A percentile compares a stretch with the other conserved stretches of the same genome.
Evolutionary conservation across 2,888 invertebrate species (phyloP).

Genomic region (Drosophila imparisetae): DNA sequence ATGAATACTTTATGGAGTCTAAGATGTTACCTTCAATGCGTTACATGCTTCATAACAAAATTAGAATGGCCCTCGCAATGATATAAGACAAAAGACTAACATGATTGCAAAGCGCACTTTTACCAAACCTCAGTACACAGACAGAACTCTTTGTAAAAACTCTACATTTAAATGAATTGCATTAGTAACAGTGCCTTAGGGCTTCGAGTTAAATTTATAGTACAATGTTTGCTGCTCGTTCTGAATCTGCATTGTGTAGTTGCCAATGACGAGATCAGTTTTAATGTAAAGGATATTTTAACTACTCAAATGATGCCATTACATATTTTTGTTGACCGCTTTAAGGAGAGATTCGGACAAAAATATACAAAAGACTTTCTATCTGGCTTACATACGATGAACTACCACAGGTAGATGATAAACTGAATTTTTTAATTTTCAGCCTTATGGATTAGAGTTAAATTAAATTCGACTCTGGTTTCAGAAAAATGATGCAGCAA

Average conservation of each 20-base stretch:
- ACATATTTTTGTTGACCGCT: conserved; percentile 28
- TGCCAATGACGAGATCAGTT: conserved; percentile 14
- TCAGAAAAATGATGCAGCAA: conserved; percentile 57
- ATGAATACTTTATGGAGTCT: not conserved
- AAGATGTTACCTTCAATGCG: not conserved
- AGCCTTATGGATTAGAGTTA: not conserved
- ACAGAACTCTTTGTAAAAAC: conserved; percentile 7
- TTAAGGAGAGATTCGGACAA: not conserved
- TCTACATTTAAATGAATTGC: conserved; percentile 4
- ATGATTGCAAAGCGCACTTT: not conserved
- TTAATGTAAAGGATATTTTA: conserved; percentile 50
- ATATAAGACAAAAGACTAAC: not conserved
- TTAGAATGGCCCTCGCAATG: not conserved
- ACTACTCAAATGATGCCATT: conserved; percentile 46
- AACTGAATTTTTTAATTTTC: not conserved
- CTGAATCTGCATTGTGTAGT: not conserved
- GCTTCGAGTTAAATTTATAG: not conserved
- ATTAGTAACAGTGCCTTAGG: not conserved
- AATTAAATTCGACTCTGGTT: not conserved
- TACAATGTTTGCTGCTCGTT: conserved; percentile 3
- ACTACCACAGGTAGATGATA: conserved; percentile 45
- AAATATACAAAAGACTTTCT: conserved; percentile 26
- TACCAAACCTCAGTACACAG: conserved; percentile 12
- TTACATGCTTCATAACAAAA: not conserved
- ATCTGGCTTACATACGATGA: conserved; percentile 36